Base-by-base conservation (phyloP, 2,113 vertebrate species). In the Malurus cyaneus region DNA sequence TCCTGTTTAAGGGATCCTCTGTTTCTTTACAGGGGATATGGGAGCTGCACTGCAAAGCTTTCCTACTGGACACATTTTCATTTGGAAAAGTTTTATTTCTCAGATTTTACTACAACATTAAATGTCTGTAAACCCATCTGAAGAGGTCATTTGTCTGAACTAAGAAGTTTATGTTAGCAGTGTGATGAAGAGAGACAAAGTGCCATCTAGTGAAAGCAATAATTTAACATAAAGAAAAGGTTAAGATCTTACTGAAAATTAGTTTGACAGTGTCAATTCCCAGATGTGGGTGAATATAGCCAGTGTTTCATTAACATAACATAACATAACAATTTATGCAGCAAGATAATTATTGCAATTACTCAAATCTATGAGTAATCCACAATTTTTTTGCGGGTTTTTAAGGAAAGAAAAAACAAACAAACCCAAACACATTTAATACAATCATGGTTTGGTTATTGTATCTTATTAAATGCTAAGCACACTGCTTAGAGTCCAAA, bases 201-300 rank as follows among this genome's bases (percentile, higher is more conserved):
- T 90, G 77, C 88, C 80, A 93, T 77, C 93, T 97, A 94, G 85
- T 91, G 77, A 97, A 89, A 78, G 70, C 18, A 91, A 11, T 23
- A 71, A 36, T 29, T 64, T 71, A 60, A 41, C 36, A 59, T 7
- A 32, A 78, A 74, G 18, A 46, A 57, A 47, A 90, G 11, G 29
- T 57, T 84, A 88, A 78, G 39, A 76, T 64, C 31, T 80, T 61
- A 20, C 49, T 71, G 34, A 82, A 67, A 23, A 73, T 79, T 57
- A 50, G n/a, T 31, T 70, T 36, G 61, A 29, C 9, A 54, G 26
- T 46, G n/a, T 59, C 54, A 84, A 5, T 78, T 90, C 16, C 52
- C n/a, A 67, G 11, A 66, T 36, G 6, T 29, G 32, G 34, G 24
- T 31, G 77, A 69, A 32, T 29, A 62, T 10, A 76, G 14, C 1